Evolutionary conservation across 2,888 invertebrate species (phyloP).

Genomic region (Endomychus coccineus): DNA sequence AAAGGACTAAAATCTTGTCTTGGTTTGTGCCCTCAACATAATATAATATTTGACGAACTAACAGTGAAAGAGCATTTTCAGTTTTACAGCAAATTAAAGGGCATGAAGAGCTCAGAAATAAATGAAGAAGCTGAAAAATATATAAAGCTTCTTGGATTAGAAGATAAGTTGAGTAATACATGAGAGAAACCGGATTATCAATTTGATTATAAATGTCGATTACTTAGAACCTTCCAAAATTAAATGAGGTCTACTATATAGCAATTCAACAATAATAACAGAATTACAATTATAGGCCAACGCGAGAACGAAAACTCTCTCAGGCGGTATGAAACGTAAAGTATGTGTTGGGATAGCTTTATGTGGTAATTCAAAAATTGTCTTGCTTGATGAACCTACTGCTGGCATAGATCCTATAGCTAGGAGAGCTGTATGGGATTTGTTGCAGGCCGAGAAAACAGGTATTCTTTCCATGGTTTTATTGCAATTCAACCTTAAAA

Average conservation of each 20-base stretch:
- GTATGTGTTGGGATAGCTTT: conserved; percentile 63
- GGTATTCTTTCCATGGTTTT: no score
- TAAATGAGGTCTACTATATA: no score
- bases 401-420: conserved; percentile 76
- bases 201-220: no score
- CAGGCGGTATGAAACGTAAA: conserved; percentile 67
- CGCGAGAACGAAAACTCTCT: conserved; percentile 50
- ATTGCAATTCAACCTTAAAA: no score
- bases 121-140: conserved; percentile 56
- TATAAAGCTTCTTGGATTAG: conserved; percentile 56
- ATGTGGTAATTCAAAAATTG: conserved; percentile 60
- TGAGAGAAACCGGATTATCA: no score
- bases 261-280: no score
- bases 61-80: conserved; percentile 12
- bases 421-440: conserved; percentile 67
- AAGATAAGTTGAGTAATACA: conserved; percentile 52
- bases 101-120: conserved; percentile 37
- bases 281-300: conserved; percentile 31
- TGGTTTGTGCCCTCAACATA: conserved; percentile 13
- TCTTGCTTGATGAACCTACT: conserved; percentile 62
- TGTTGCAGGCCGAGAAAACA: conserved; percentile 58
- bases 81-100: conserved; percentile 13
- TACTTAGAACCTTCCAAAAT: no score
- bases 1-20: conserved; percentile 10
- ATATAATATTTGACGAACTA: conserved; percentile 12